phyloP scores from a whole-genome alignment of 2,113 vertebrate genomes.

The Perccottus glenii region DNA sequence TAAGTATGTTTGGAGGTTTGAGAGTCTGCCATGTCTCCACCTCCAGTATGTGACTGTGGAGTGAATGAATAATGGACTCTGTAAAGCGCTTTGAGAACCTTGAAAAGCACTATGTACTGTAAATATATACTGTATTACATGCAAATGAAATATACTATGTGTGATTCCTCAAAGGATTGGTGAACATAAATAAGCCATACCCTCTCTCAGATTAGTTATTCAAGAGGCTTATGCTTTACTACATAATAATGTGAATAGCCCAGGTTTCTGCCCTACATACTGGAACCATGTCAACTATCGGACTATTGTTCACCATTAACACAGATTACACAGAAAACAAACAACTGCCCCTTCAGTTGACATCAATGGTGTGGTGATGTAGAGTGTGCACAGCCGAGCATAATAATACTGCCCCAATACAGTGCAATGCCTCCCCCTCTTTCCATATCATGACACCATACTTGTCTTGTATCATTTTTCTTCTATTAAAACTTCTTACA shows the following conservation, averaged over 20 bases:
- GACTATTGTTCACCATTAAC: conserved; percentile 30
- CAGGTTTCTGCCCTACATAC: conserved; percentile 22
- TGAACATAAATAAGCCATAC: not conserved
- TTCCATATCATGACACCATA: not conserved
- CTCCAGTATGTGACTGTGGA: no score
- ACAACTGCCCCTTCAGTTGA: not conserved
- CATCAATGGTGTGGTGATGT: not conserved
- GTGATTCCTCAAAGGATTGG: not conserved
- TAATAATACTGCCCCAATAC: no score
- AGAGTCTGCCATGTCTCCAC: no score
- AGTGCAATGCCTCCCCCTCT: no score
- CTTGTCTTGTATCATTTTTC: no score
- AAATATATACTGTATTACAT: no score
- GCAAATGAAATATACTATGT: not conserved
- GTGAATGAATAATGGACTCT: no score
- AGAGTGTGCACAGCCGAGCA: no score
- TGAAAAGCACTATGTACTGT: no score
- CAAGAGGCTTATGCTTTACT: not conserved
- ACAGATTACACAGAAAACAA: conserved; percentile 30
- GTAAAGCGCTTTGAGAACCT: no score
- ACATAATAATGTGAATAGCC: conserved; percentile 5
- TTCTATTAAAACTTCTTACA: not conserved
- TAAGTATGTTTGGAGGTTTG: no score
- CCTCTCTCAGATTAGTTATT: conserved; percentile 7
- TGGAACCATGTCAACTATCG: conserved; percentile 9